Evolutionary conservation across 2,797 vertebrate genomes (phyloP).

Genomic region (Cynopterus sphinx): DNA sequence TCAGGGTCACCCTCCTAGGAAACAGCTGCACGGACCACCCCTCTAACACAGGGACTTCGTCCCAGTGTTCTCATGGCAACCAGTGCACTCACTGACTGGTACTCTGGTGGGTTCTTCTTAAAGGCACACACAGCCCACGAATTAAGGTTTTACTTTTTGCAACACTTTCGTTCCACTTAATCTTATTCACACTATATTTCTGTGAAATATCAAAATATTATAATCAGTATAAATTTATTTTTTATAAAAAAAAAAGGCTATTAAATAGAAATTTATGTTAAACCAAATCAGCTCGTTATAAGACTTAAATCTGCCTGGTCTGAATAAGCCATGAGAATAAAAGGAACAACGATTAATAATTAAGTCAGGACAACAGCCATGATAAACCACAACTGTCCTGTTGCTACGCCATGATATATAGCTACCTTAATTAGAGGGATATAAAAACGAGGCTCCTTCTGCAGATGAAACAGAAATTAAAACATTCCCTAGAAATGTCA

Average conservation of each 20-base stretch:
- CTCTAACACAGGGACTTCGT: background rate
- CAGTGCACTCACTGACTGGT: background rate
- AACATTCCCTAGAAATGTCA: background rate
- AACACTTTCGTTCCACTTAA: slow-evolving; percentile 13
- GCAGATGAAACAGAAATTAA: background rate
- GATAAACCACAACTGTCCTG: background rate
- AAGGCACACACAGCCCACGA: background rate
- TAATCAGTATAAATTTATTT: background rate
- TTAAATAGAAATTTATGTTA: background rate
- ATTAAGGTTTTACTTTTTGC: background rate
- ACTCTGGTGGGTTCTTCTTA: background rate
- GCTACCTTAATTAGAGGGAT: background rate
- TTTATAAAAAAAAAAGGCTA: background rate
- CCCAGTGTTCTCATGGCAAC: background rate
- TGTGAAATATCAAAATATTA: slow-evolving; percentile 27
- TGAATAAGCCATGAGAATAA: slow-evolving; percentile 11
- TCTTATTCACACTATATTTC: slow-evolving; percentile 16
- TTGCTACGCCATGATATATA: background rate
- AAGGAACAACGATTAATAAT: slow-evolving; percentile 21
- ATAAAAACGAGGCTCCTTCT: background rate
- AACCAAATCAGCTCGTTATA: background rate
- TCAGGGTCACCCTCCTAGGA: background rate
- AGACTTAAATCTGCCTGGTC: background rate
- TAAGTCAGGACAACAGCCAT: background rate
- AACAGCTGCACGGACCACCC: background rate